Evolutionary conservation across 2,113 vertebrate species (phyloP), one percentile per base, ranked within the genome.

Genomic region (Trematomus loennbergii): DNA sequence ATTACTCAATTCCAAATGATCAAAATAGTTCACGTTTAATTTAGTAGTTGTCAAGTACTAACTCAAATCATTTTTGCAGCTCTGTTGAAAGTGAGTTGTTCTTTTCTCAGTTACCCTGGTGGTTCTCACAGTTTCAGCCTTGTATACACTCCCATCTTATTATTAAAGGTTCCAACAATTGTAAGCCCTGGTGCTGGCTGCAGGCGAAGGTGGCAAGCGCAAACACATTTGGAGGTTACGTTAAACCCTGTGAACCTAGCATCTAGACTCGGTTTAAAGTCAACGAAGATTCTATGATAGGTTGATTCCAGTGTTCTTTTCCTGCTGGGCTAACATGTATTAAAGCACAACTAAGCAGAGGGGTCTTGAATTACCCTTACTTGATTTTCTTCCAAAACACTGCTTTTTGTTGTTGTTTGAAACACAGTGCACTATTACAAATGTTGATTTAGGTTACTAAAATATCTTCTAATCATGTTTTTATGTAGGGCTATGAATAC

Each of bases 401-500:
- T 16, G 18, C 45, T 22, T 43, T 4, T 5, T 29, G 3, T 15
- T 74, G 1, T 43, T 13, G 0, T 65, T 48, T 55, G 2, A 64
- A 29, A 46, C 25, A 66, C 17, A 2, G 1, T 40, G 18, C 46
- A 11, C 46, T 17, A 3, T 22, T 3, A 22, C 12, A 57, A 36
- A 57, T 59, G n/a, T 16, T 65, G 29, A 29, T 16, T 36, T 18
- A 66, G 1, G 13, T 79, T 36, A 52, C 53, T 63, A 2, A 57
- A 61, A 57, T 69, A 4, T 54, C 1, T 50, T 17, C 16, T 63
- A 2, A 22, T 75, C 0, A 13, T 69, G 12, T 76, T 78, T 63
- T 78, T 68, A 5, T 54, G 20, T 29, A 99, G 98, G 96, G 96
- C 0, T 99, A 95, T 87, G 97, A 96, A 0, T 99, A 99, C 72